These are phyloP conservation scores for Machaerirhynchus nigripectus DNA, from an alignment of 2,113 vertebrate genomes.

Conservation along the genomic window DNA sequence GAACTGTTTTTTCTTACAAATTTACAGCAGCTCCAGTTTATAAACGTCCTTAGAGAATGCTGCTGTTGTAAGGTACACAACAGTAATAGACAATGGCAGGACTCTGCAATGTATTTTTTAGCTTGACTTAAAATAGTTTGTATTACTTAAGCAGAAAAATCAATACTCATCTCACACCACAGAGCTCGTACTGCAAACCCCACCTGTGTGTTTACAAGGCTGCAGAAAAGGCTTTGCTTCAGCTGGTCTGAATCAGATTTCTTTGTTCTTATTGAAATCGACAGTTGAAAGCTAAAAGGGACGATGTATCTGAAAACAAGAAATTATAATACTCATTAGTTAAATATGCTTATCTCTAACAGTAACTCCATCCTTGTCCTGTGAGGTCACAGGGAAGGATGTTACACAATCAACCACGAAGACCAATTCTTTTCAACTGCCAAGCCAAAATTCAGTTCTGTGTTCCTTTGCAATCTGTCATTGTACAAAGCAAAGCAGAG, in stretches of 20 bases:
- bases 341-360: background rate
- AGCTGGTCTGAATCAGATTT: background rate
- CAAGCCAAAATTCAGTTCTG: background rate
- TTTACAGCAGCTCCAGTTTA: background rate
- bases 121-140: background rate
- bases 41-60: background rate
- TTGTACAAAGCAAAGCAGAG: background rate
- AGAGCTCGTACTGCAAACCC: background rate
- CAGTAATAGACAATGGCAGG: background rate
- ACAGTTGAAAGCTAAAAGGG: background rate
- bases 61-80: background rate
- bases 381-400: background rate
- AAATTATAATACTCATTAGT: background rate
- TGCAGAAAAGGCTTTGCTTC: background rate
- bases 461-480: background rate
- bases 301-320: background rate
- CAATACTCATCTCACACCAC: background rate
- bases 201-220: background rate
- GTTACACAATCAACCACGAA: background rate
- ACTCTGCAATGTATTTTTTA: background rate
- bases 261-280: background rate
- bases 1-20: background rate
- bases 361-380: background rate
- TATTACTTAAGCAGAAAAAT: background rate
- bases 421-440: background rate